Evolutionary conservation across 2,113 vertebrate species (phyloP), one percentile per base, ranked within the genome.

Genomic region (Stercorarius parasiticus): DNA sequence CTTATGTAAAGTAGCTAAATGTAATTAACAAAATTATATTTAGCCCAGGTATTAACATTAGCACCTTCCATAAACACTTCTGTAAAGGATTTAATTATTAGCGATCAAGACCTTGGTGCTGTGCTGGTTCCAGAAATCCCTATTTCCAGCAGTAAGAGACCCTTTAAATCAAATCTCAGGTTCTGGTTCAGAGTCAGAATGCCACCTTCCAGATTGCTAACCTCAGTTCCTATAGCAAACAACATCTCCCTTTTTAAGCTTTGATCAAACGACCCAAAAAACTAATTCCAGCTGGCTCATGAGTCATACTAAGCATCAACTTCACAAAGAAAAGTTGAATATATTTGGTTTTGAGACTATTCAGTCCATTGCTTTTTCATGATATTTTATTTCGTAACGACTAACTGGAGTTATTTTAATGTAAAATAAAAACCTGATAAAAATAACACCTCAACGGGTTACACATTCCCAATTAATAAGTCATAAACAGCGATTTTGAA

Each of bases 381-480:
- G 22, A 42, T 74, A 82, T 86, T 93, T 86, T 86, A 78, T 92
- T 96, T 94, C 59, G n/a, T 21, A 87, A 58, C 2, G 7, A 89
- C 90, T 91, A 89, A 43, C 52, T 86, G 71, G 73, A 92, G 42
- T 90, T 50, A 85, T 72, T 88, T 73, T 45, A 90, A 74, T 38
- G 34, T 84, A 85, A 76, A 95, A 94, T 67, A 20, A 73, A 92
- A 52, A 77, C 64, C 78, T 62, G 59, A 81, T 49, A 61, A 71
- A 86, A 94, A 56, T 38, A 93, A 76, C 73, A 93, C 92, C 92
- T 95, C 58, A n/a, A 49, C 82, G 42, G 85, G 82, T 97, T 77
- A 71, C 59, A 97, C 92, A 82, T 88, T 91, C 23, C 72, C 73
- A 96, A 78, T 72, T 53, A 66, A 70, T 49, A 81, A 30, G 43